A percentile compares a stretch with the other conserved stretches of the same genome.
These are phyloP conservation scores for Myiothlypis coronata DNA, from an alignment of 2,797 vertebrate genomes.

Conservation along the genomic window DNA sequence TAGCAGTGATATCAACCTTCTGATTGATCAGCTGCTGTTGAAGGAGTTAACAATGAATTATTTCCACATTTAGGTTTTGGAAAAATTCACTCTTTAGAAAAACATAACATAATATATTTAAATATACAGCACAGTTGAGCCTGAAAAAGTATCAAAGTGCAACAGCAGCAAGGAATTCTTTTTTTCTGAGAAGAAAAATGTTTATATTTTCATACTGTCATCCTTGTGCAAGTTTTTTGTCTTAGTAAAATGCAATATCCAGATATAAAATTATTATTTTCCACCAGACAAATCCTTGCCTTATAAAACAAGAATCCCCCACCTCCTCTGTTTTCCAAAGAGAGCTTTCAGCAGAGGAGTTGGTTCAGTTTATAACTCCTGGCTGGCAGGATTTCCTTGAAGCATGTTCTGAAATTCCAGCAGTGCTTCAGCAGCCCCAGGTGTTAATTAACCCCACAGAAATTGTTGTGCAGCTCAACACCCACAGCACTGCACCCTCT, in stretches of 20 bases:
- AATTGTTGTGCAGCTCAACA: background rate
- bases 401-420: background rate
- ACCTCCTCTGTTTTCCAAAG: background rate
- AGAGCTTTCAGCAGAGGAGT: background rate
- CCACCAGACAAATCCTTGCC: background rate
- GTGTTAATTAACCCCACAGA: background rate
- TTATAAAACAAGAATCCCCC: background rate
- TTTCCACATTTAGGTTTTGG: background rate
- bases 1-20: background rate
- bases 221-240: background rate
- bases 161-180: background rate
- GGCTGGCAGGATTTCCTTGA: background rate
- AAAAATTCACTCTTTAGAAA: background rate
- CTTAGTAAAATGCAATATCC: background rate
- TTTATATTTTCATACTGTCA: background rate
- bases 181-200: background rate
- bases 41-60: background rate
- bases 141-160: background rate
- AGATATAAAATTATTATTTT: background rate
- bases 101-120: background rate
- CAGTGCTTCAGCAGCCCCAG: background rate
- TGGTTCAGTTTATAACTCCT: background rate
- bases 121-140: accelerated
- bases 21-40: background rate
- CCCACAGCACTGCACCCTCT: background rate